phyloP scores from a whole-genome alignment of 2,113 vertebrate species.

The Sterrhoptilus dennistouni region DNA sequence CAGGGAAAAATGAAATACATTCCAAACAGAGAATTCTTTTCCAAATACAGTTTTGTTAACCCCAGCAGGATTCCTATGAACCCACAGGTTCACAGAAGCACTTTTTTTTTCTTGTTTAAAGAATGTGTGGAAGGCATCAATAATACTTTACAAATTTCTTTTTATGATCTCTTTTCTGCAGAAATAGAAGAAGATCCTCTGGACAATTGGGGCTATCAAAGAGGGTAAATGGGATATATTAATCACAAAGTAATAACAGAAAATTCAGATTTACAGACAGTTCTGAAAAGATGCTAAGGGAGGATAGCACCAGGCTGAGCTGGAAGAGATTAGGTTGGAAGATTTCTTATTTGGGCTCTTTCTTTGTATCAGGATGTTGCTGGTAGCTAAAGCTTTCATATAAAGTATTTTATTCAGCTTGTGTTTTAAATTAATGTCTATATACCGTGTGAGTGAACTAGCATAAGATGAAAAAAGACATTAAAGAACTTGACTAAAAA shows the following conservation, averaged over 20 bases:
- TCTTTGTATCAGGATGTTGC: background rate
- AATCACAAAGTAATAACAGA: background rate
- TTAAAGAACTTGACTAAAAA: background rate
- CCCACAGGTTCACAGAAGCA: background rate
- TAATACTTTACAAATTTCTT: background rate
- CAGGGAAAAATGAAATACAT: background rate
- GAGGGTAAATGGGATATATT: background rate
- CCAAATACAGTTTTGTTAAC: background rate
- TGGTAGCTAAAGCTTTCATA: background rate
- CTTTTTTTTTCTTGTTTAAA: background rate
- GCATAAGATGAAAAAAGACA: background rate
- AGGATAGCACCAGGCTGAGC: background rate
- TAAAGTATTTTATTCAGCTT: background rate
- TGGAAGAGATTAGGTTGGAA: background rate
- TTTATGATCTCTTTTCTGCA: background rate
- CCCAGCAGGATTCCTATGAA: background rate
- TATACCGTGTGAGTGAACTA: background rate
- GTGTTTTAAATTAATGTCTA: background rate
- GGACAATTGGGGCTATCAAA: accelerated
- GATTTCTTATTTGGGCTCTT: background rate
- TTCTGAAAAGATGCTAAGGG: background rate
- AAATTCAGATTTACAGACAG: background rate
- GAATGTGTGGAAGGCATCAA: background rate
- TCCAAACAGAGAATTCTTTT: background rate
- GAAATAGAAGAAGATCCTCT: background rate